Base-by-base conservation (phyloP, 2,888 invertebrate species). In the Nemotelus pantherinus region DNA sequence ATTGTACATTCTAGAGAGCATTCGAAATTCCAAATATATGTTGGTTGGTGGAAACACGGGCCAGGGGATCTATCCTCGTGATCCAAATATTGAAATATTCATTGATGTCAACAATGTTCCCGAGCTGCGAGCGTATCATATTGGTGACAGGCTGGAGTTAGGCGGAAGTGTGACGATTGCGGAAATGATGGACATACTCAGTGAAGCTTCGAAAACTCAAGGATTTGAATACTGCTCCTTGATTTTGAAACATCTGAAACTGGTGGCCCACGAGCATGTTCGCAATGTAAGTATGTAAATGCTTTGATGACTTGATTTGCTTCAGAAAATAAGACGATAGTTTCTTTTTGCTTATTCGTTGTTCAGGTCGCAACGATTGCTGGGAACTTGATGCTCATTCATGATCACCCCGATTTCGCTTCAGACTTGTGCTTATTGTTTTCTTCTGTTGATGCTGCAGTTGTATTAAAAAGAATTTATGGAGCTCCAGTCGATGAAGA, bases 21-120 rank as follows among this genome's bases (percentile, higher is more conserved):
- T 89, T 81, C 87, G 88, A 1, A 81, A 86, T 53, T 84, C 85
- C 3, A 87, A 86, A 44, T 92, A 91, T 80, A 89, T 90, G 84
- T 83, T 94, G 6, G 89, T 93, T 1, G 91, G 90, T 48, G 94
- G 94, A 9, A 93, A 93, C 83, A 93, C 93, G 2, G 92, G 91
- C 10, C 90, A 90, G 86, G 94, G 94, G 3, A 84, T 87, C 9
- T 86, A 83, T 80, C 84, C 84, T 6, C 57, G 80, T 41, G 65
- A 58, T n/a, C 44, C 60, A 10, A 57, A 77, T 55, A 75, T 80
- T 77, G 86, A 88, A 80, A 83, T 90, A 3, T 89, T 91, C 68
- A 90, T 93, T 77, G 92, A 93, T 81, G 87, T 93, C 57, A 89
- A 89, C 0, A 88, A 88, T 3, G 89, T 93, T 48, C 86, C 86